Base-by-base conservation (phyloP, 2,888 invertebrate genomes). In the Anodontia alba region DNA sequence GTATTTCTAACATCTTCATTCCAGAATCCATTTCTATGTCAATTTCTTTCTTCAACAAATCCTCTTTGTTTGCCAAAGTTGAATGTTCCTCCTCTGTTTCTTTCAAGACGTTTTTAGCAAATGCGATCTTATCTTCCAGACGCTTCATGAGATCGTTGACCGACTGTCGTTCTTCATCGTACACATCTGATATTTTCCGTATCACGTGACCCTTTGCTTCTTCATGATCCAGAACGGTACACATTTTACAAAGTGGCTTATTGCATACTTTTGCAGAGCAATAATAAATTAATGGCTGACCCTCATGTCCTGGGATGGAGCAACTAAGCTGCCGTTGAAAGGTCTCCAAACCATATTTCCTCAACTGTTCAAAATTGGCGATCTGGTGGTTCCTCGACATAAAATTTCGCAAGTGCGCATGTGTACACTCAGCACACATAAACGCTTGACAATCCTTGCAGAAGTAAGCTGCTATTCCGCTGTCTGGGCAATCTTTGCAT, bases 371-470 rank as follows among this genome's bases (percentile, higher is more conserved):
- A 46, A 88, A 78, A 70, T 85, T 80, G 7, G 85, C 85, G 36
- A 88, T 86, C 74, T 86, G 84, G 57, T 88, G 88, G 70, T 84
- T 85, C 38, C 88, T 67, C 1, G 88, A 86, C 80, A 88, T 83
- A 73, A 88, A 88, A 71, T 88, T 88, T 43, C 88, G 78, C n/a
- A 88, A 75, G 73, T 88, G 88, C 33, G 88, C 88, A 80, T 88
- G 84, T 42, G 86, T 84, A 67, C 88, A 88, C 73, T 88, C 88
- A 12, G 84, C 84, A 62, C 88, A 88, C 86, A 88, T 88, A 49
- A 86, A 88, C 20, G 88, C 82, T 69, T 88, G 86, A 49, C 88
- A 88, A 54, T 88, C 86, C 62, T 88, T 88, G 70, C 88, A 88
- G 74, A 86, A 86, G 78, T 85, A 88, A 17, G 80, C 86, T 29